Evolutionary conservation across 2,113 vertebrate species (phyloP), one percentile per base, ranked within the genome.

Genomic region (Oceanites oceanicus): DNA sequence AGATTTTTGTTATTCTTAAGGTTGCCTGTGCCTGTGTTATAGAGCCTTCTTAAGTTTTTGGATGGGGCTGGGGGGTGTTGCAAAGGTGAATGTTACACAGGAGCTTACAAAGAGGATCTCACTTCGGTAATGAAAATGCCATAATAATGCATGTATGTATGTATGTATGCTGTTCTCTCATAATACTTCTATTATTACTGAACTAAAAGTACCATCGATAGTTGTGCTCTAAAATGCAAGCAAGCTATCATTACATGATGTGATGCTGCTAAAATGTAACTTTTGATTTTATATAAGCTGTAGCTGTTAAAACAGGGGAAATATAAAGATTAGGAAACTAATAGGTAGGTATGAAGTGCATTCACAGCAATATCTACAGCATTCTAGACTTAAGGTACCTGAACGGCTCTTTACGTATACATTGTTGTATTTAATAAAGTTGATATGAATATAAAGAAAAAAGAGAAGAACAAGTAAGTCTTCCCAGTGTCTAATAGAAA

Each of bases 11-110:
- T 63, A 20, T 38, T 79, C 20, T 38, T n/a, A 50, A 62, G 62
- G 32, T 62, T 70, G 5, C 16, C 38, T 70, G 36, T 70, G 5
- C 16, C 38, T 70, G 36, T 52, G 34, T 61, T 45, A 6, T 34
- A 17, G 55, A 79, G 34, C 15, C 29, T 19, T 27, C 38, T 17
- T 27, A 50, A 42, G 25, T 23, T 40, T 88, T 56, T 68, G 27
- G 5, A 13, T 0, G 0, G n/a, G n/a, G 8, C 1, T 1, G 15
- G 8, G 4, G 11, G 2, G 12, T 17, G 23, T 29, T 49, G 22
- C 0, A 1, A 20, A 65, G 34, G 23, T 42, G 26, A 53, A 42
- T 23, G 15, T 62, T 83, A 38, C 0, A 1, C 20, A 55, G 55
- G 42, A 71, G 25, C 34, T 67, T 67, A 10, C 61, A 53, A 52